phyloP scores from a whole-genome alignment of 2,888 invertebrate genomes.

The Horisme vitalbata region DNA sequence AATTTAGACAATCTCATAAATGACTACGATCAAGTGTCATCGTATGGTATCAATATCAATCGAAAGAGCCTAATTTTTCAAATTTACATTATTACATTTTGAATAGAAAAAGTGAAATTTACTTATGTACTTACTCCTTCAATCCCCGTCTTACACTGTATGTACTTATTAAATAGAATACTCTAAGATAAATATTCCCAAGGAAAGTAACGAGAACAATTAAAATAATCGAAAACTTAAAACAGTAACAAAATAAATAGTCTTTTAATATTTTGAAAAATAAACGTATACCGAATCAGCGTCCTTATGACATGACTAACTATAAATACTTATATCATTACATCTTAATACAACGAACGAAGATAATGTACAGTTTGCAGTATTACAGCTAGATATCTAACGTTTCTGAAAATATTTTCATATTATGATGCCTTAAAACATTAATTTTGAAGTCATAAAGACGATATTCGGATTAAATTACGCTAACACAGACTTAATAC shows the following conservation, averaged over 20 bases:
- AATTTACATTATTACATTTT: conserved; percentile 1
- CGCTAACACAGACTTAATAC: conserved; percentile 61
- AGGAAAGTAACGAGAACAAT: conserved; percentile 81
- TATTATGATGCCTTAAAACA: conserved; percentile 12
- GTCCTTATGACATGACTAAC: conserved; percentile 45
- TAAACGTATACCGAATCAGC: conserved; percentile 45
- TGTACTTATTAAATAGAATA: conserved; percentile 64
- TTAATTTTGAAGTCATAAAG: conserved; percentile 48
- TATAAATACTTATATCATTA: conserved; percentile 15
- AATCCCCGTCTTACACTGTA: conserved; percentile 51
- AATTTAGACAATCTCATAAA: no score
- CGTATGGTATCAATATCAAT: no score
- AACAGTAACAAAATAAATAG: conserved; percentile 80
- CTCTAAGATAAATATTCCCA: conserved; percentile 78
- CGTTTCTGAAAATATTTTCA: conserved; percentile 27
- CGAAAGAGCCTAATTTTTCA: no score
- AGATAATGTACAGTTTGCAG: conserved; percentile 27
- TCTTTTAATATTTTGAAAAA: conserved; percentile 58
- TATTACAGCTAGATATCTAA: conserved; percentile 16
- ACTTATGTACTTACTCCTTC: conserved; percentile 21
- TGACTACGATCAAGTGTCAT: no score
- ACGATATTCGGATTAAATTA: conserved; percentile 52
- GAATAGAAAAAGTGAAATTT: conserved; percentile 2
- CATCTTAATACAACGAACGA: conserved; percentile 22
- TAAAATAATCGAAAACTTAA: conserved; percentile 80